A percentile compares a stretch with the other conserved stretches of the same genome.
phyloP scores from a whole-genome alignment of 2,797 vertebrate genomes.

The Okamejei kenojei region DNA sequence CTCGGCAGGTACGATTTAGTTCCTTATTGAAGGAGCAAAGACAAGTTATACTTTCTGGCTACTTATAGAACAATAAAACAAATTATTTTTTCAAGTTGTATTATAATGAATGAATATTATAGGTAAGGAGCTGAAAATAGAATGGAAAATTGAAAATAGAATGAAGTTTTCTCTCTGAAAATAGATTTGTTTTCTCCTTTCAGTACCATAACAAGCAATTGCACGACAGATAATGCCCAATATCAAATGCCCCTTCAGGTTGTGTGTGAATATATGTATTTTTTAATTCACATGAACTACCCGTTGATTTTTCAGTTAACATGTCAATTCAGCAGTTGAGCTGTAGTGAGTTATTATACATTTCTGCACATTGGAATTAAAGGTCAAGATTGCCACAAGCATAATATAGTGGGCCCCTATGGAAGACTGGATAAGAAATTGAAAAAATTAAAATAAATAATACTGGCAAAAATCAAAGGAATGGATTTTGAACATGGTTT shows the following conservation, averaged over 20 bases:
- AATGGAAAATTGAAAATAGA: too few species aligned
- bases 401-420: neutral
- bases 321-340: neutral
- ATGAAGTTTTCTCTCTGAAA: neutral
- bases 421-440: neutral
- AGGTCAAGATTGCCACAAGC: neutral
- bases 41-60: neutral
- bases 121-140: neutral
- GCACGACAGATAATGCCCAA: neutral
- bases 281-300: neutral
- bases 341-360: neutral
- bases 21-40: constrained; percentile 60
- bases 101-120: neutral
- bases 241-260: neutral
- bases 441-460: neutral
- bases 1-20: constrained; percentile 86
- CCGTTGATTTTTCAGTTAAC: neutral
- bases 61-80: neutral
- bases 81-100: too few species aligned
- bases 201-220: neutral
- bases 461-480: neutral
- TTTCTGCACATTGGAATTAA: neutral
- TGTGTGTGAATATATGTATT: neutral
- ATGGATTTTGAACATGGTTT: neutral
- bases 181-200: neutral